Conservation (phyloP, 1,140 invertebrate species). For the Drosophila tani region DNA sequence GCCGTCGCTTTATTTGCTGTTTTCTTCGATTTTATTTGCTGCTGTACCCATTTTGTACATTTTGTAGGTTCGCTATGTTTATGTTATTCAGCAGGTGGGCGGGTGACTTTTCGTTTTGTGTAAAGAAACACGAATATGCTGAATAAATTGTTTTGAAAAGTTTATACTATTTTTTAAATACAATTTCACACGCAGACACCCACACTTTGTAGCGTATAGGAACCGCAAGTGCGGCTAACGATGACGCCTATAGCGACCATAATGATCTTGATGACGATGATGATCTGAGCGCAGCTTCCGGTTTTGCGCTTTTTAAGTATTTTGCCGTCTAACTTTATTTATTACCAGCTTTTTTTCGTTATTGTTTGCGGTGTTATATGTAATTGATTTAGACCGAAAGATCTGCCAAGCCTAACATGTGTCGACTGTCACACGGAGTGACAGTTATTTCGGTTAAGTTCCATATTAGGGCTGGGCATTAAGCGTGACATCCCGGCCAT, state of each 20-base stretch:
- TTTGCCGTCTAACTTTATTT: slow-evolving; percentile 41
- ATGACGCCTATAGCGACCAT: slow-evolving; percentile 54
- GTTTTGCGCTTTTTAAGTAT: slow-evolving; percentile 56
- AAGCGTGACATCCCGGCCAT: slow-evolving; percentile 37
- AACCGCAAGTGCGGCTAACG: slow-evolving; percentile 67
- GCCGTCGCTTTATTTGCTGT: slow-evolving; percentile 27
- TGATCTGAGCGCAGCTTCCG: slow-evolving; percentile 71
- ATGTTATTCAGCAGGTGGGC: slow-evolving; percentile 69
- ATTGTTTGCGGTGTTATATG: slow-evolving; percentile 50
- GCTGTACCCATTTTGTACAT: slow-evolving; percentile 31
- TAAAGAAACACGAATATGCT: slow-evolving; percentile 55
- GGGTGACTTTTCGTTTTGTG: slow-evolving; percentile 64
- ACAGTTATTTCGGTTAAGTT: slow-evolving; percentile 41
- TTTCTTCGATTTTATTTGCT: slow-evolving; percentile 37
- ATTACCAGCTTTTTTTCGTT: slow-evolving; percentile 36
- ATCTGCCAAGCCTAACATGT: slow-evolving; percentile 61
- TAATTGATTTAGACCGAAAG: slow-evolving; percentile 75
- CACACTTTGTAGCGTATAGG: slow-evolving; percentile 12
- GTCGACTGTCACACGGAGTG: slow-evolving; percentile 66
- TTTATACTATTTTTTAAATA: slow-evolving; percentile 41
- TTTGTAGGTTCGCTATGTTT: slow-evolving; percentile 55
- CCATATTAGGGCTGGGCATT: slow-evolving; percentile 30
- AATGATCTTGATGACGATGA: slow-evolving; percentile 34
- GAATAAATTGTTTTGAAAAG: slow-evolving; percentile 56
- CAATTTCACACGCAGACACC: slow-evolving; percentile 21